Conservation (phyloP, 1,140 invertebrate species). For the Temnothorax curvispinosus region DNA sequence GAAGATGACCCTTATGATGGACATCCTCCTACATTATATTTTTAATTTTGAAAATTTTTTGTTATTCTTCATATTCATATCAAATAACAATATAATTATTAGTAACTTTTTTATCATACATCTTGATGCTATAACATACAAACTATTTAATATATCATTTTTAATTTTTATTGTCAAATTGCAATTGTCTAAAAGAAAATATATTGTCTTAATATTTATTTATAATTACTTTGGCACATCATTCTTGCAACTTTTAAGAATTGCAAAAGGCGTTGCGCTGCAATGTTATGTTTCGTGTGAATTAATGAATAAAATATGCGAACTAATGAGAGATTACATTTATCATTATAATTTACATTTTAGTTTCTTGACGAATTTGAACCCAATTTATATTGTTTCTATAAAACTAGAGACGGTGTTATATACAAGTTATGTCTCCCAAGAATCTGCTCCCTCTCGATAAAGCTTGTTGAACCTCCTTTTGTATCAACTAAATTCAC, state of each 20-base stretch:
- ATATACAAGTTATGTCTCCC: neutral
- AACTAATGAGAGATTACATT: neutral
- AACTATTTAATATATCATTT: neutral
- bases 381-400: neutral
- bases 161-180: neutral
- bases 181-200: neutral
- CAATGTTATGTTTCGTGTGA: neutral
- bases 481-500: constrained; percentile 10
- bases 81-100: neutral
- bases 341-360: no score
- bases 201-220: neutral
- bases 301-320: constrained; percentile 9
- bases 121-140: no score
- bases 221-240: neutral
- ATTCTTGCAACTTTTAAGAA: neutral
- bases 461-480: neutral
- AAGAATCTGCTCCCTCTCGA: neutral
- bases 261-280: neutral
- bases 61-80: neutral
- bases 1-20: neutral
- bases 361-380: neutral
- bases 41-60: neutral
- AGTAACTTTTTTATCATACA: neutral
- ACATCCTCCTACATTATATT: neutral
- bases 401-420: neutral